These are phyloP conservation scores for Pseudopleuronectes americanus DNA, from an alignment of 2,797 vertebrate genomes.

Conservation along the genomic window DNA sequence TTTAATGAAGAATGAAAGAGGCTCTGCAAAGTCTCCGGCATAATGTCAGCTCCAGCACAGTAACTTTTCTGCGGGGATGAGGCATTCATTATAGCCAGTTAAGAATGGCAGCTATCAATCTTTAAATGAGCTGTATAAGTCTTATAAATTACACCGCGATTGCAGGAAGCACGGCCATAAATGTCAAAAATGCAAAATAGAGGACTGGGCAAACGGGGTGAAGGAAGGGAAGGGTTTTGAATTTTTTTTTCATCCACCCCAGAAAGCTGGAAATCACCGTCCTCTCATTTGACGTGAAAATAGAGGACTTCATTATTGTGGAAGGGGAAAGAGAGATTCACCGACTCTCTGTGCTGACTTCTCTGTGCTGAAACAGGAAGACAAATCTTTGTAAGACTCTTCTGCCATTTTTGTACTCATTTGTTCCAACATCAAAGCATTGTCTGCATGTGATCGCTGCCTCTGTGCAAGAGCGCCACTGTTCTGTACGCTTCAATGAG, in stretches of 20 bases:
- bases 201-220: constrained; percentile 39
- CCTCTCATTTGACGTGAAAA: constrained; percentile 62
- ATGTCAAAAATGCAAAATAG: constrained; percentile 80
- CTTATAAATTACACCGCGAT: constrained; percentile 69
- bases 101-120: constrained; percentile 83
- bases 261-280: constrained; percentile 49
- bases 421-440: constrained; percentile 74
- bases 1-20: constrained; percentile 79
- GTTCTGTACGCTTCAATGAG: constrained; percentile 28
- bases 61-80: constrained; percentile 71
- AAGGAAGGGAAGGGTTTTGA: constrained; percentile 15
- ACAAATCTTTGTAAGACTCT: constrained; percentile 56
- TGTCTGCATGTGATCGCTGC: constrained; percentile 54
- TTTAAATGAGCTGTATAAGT: constrained; percentile 75
- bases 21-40: constrained; percentile 51
- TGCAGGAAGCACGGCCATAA: constrained; percentile 61
- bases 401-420: constrained; percentile 57
- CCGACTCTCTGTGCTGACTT: too few species aligned
- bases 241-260: constrained; percentile 15
- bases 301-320: constrained; percentile 61
- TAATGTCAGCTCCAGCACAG: constrained; percentile 54
- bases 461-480: constrained; percentile 43
- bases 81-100: constrained; percentile 76
- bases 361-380: constrained; percentile 46
- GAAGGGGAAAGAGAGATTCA: constrained; percentile 47